Conservation (phyloP, 2,888 invertebrate species). For the Synergus laeviventris region DNA sequence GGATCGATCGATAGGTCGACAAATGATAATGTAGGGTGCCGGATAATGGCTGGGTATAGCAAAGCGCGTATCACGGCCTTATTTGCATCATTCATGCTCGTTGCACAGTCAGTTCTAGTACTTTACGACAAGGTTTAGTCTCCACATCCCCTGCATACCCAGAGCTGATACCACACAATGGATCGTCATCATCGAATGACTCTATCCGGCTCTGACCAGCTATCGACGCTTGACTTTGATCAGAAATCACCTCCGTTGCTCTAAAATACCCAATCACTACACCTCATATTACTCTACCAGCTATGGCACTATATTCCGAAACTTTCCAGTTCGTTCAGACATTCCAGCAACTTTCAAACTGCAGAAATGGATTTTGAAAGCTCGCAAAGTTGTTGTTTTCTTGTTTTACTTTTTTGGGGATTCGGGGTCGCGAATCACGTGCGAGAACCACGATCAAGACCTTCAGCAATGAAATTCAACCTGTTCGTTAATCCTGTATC, state of each 20-base stretch:
- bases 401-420: background rate
- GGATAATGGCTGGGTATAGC: slow-evolving; percentile 7
- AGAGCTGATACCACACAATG: background rate
- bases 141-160: background rate
- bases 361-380: background rate
- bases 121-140: slow-evolving; percentile 21
- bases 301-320: background rate
- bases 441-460: slow-evolving; percentile 18
- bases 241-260: background rate
- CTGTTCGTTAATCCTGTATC: slow-evolving; percentile 37
- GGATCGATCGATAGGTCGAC: slow-evolving; percentile 19
- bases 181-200: background rate
- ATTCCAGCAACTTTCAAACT: background rate
- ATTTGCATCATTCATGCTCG: slow-evolving; percentile 15
- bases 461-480: slow-evolving; percentile 33
- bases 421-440: background rate
- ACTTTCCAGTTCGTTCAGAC: background rate
- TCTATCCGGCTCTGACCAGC: too few relatives aligned
- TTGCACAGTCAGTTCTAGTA: background rate
- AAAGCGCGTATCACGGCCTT: slow-evolving; percentile 7
- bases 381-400: background rate
- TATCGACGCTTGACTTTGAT: background rate
- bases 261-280: background rate
- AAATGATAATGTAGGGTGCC: slow-evolving; percentile 20
- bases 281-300: background rate